These are phyloP conservation scores for Caenorhabditis angaria DNA, from an alignment of 2,888 invertebrate species.

Conservation along the genomic window DNA sequence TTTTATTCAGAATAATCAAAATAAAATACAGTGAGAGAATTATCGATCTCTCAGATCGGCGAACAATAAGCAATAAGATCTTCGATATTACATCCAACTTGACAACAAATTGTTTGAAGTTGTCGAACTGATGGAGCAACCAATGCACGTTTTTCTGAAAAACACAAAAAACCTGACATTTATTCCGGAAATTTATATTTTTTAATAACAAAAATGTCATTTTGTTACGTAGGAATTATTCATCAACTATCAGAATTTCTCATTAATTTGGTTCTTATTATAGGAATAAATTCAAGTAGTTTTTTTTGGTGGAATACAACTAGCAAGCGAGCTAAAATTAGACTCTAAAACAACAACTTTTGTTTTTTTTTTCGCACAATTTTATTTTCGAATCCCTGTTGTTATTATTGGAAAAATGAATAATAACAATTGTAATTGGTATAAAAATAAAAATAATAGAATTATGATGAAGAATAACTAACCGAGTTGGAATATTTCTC, in stretches of 20 bases:
- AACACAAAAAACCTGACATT: slow-evolving; percentile 13
- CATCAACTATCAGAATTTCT: no score
- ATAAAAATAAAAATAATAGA: neutral
- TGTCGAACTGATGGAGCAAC: slow-evolving; percentile 61
- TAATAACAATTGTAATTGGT: no score
- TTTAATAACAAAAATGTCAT: neutral
- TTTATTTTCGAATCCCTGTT: no score
- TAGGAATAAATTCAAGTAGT: neutral
- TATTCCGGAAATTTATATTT: neutral
- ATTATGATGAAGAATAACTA: neutral
- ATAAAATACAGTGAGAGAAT: no score
- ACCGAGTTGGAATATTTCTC: slow-evolving; percentile 16
- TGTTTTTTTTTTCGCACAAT: no score
- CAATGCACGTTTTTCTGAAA: slow-evolving; percentile 47
- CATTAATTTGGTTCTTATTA: no score
- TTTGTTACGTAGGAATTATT: no score
- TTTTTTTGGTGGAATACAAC: neutral
- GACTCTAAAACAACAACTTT: no score
- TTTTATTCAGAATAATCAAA: no score
- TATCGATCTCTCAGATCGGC: no score
- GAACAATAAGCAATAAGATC: slow-evolving; percentile 66
- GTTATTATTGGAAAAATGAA: no score
- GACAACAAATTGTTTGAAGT: slow-evolving; percentile 62
- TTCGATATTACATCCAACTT: slow-evolving; percentile 62
- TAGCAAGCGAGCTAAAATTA: neutral